A percentile compares a stretch with the other conserved stretches of the same genome.
These are phyloP conservation scores for Ambastaia sidthimunki DNA, from an alignment of 2,797 vertebrate genomes.

Conservation along the genomic window DNA sequence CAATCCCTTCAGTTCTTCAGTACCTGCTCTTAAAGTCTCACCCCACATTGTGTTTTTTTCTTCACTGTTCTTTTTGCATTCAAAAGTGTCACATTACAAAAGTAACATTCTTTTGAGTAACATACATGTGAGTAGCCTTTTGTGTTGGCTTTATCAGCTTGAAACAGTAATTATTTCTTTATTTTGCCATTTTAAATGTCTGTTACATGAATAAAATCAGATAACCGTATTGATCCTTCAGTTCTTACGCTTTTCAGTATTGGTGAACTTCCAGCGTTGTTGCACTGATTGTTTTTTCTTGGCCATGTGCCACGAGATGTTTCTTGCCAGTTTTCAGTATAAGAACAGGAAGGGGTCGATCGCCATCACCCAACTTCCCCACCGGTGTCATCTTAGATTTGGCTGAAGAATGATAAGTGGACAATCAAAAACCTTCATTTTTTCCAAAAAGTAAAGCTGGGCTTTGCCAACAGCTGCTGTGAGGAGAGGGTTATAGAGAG, in stretches of 20 bases:
- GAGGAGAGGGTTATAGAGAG: conserved; percentile 57
- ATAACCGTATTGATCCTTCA: neutral
- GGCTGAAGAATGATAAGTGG: conserved; percentile 19
- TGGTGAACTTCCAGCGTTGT: conserved; percentile 3
- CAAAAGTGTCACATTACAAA: no score
- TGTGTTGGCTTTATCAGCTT: no score
- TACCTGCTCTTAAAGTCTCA: no score
- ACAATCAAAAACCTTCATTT: conserved; percentile 20
- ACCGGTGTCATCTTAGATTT: conserved; percentile 3
- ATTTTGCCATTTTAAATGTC: no score
- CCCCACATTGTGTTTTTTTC: no score
- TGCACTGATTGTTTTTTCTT: conserved; percentile 10
- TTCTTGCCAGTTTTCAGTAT: conserved; percentile 15
- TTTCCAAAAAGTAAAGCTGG: neutral
- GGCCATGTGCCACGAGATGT: neutral
- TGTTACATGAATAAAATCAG: neutral
- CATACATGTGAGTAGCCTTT: no score
- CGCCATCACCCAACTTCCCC: conserved; percentile 6
- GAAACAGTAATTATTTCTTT: no score
- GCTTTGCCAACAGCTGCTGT: conserved; percentile 58
- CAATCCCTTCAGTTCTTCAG: no score
- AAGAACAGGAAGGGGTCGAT: conserved; percentile 35
- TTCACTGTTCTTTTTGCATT: no score
- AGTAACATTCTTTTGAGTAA: no score
- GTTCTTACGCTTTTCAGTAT: neutral